A percentile compares a stretch with the other conserved stretches of the same genome.
Conservation (phyloP, 2,888 invertebrate species). For the Drosophila borborema region DNA sequence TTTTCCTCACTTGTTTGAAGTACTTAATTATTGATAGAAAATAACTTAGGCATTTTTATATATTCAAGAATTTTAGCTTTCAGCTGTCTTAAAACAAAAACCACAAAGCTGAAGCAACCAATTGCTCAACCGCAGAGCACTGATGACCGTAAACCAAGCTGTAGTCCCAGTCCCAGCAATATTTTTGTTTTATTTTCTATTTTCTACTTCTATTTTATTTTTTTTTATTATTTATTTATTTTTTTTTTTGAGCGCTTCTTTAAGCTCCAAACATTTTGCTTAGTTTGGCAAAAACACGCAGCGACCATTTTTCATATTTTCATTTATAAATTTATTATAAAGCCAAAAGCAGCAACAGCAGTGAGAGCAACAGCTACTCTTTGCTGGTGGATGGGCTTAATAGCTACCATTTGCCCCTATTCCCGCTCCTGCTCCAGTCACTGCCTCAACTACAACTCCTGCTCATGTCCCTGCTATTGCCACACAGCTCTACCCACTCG, state of each 20-base stretch:
- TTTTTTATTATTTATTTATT: neutral
- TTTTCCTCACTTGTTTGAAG: neutral
- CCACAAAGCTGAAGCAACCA: constrained; percentile 5
- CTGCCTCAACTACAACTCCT: neutral
- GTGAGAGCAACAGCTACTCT: constrained; percentile 33
- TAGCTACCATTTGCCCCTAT: constrained; percentile 46
- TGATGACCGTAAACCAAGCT: constrained; percentile 43
- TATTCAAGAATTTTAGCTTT: neutral
- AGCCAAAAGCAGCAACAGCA: constrained; percentile 55
- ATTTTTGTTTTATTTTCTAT: constrained; percentile 21
- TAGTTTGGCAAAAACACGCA: constrained; percentile 80
- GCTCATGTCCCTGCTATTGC: neutral
- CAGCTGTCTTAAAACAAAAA: neutral
- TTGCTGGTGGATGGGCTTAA: constrained; percentile 64
- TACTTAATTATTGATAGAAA: neutral
- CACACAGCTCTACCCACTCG: constrained; percentile 37
- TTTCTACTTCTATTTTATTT: neutral
- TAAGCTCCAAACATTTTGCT: constrained; percentile 60
- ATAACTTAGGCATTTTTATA: neutral
- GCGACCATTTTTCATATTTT: constrained; percentile 80
- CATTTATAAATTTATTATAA: constrained; percentile 82
- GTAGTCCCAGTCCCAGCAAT: constrained; percentile 14
- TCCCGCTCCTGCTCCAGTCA: neutral
- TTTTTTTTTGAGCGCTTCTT: constrained; percentile 22
- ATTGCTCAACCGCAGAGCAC: constrained; percentile 47